A percentile compares a stretch with the other conserved stretches of the same genome.
phyloP scores from a whole-genome alignment of 2,888 invertebrate genomes.

The Zele albiditarsus region DNA sequence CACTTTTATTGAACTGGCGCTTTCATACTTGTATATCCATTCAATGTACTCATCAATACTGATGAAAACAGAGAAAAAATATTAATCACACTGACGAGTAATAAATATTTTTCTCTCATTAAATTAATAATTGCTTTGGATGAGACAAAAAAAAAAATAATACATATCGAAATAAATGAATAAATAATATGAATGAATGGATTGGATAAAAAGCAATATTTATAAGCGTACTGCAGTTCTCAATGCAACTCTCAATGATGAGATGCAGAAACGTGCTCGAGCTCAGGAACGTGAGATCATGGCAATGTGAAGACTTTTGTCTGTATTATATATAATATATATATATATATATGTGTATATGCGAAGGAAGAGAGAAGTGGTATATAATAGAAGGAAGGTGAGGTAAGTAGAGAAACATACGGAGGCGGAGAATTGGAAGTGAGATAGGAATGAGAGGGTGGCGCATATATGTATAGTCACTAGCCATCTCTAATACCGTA shows the following conservation, averaged over 20 bases:
- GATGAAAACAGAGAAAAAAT: background rate
- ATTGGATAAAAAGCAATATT: constrained; percentile 6
- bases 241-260: constrained; percentile 26
- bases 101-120: background rate
- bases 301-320: constrained; percentile 21
- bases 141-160: background rate
- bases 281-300: constrained; percentile 52
- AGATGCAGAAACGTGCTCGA: constrained; percentile 50
- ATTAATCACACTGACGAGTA: background rate
- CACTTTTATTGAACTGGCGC: background rate
- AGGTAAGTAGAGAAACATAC: constrained; percentile 6
- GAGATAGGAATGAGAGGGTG: background rate
- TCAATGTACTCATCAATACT: background rate
- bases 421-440: background rate
- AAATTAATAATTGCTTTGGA: background rate
- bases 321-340: constrained; percentile 20
- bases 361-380: constrained; percentile 9
- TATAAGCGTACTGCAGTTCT: constrained; percentile 16
- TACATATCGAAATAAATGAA: background rate
- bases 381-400: constrained; percentile 8
- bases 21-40: background rate
- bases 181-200: background rate
- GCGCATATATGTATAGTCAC: constrained; percentile 5
- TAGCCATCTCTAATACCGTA: constrained; percentile 57
- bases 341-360: constrained; percentile 22